Base-by-base conservation (phyloP, 1,140 invertebrate genomes). In the Oreohelix idahoensis region DNA sequence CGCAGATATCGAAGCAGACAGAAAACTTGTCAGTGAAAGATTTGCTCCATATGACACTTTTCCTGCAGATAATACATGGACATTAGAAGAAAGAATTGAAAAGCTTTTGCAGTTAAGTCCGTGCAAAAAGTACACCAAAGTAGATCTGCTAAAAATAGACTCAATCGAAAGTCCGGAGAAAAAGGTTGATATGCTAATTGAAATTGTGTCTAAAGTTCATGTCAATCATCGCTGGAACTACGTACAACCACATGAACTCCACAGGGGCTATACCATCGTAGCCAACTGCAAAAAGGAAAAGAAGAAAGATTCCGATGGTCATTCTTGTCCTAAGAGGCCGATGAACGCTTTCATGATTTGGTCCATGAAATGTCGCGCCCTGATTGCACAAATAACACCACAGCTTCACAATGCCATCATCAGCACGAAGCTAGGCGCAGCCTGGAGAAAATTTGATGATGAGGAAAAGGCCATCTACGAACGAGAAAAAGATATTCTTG, bases 271-370 rank as follows among this genome's bases (percentile, higher is more conserved):
- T 35, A 82, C 80, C 17, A 49, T 73, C n/a, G 80, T 75, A 2
- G 73, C 70, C 15, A 74, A 73, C 45, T 82, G 80, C n/a, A 82
- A 82, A 36, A 82, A 75, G 51, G 71, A 82, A 66, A 82, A 82
- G 49, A 81, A 81, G 79, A 73, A 75, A 73, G 80, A 82, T 39
- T 35, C 69, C 23, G 80, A 73, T 36, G 80, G 80, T 5, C 70
- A 82, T 17, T 32, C 58, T 15, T 74, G 26, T 29, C 80, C 80
- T 26, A 82, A 82, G 38, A 5, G 80, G n/a, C 80, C 80, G 17
- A 82, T 82, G 80, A 82, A 82, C 51, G 80, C 80, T 38, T 82
- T 82, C 51, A 82, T 82, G 80, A 82, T 82, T 49, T 82, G 80
- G 80, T 82, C 45, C 10, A 51, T 69, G 58, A 73, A 82, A 49